These are phyloP conservation scores for Uropetala carovei DNA, from an alignment of 2,888 invertebrate genomes.

Conservation along the genomic window DNA sequence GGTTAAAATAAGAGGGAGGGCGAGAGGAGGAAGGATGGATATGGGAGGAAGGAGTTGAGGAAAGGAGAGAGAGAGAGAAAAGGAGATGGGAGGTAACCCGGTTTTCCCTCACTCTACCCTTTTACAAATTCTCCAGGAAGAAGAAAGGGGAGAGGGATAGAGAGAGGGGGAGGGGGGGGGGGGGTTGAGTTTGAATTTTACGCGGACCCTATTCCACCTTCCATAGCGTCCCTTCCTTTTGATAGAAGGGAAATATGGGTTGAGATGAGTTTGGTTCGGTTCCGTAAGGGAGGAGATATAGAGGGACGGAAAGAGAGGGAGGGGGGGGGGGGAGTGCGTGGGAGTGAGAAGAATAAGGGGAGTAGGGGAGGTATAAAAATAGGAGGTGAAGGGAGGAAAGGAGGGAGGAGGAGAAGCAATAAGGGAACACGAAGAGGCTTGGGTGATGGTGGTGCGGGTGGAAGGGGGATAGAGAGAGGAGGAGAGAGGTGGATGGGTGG, in stretches of 20 bases:
- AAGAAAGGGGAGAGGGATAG: not conserved
- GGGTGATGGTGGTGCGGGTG: not conserved
- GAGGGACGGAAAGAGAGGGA: not conserved
- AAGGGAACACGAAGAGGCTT: not conserved
- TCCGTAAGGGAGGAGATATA: too few species aligned
- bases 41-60: too few species aligned
- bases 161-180: too few species aligned
- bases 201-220: not conserved
- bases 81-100: not conserved
- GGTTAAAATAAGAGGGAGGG: not conserved
- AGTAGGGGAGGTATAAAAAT: not conserved
- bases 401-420: not conserved
- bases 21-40: too few species aligned
- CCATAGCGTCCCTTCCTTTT: not conserved
- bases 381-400: not conserved
- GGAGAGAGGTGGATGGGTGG: not conserved
- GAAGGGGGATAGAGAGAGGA: not conserved
- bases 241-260: conserved; percentile 40
- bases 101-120: not conserved
- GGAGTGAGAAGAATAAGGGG: not conserved
- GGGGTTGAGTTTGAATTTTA: conserved; percentile 36
- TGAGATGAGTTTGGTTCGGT: not conserved
- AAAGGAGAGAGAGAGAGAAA: not conserved
- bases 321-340: not conserved
- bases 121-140: not conserved